Conservation (phyloP, 2,797 vertebrate species). For the Psittacula echo region DNA sequence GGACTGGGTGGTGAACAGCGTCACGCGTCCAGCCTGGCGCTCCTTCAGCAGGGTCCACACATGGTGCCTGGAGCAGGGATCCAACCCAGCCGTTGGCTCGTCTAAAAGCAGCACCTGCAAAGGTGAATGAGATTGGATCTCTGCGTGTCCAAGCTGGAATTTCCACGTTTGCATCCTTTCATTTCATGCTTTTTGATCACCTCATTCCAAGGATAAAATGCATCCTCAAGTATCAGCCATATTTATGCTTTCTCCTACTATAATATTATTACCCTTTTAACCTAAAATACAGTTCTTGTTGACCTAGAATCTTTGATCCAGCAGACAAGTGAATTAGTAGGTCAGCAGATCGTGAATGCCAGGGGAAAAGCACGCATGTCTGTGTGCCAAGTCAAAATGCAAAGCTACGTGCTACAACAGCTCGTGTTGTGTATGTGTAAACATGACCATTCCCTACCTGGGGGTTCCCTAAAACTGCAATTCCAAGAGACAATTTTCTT, state of each 20-base stretch:
- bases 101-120: constrained; percentile 89
- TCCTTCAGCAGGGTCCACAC: constrained; percentile 89
- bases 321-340: neutral
- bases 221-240: accelerated
- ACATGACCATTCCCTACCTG: constrained; percentile 72
- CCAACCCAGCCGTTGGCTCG: constrained; percentile 91
- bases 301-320: neutral
- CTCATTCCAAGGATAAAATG: neutral
- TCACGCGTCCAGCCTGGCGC: constrained; percentile 77
- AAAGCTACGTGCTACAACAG: accelerated
- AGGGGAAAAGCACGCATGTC: neutral
- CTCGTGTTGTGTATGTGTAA: accelerated
- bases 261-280: neutral
- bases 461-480: constrained; percentile 91
- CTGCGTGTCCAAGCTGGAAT: accelerated
- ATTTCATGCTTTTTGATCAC: neutral
- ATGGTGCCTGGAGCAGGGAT: constrained; percentile 88
- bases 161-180: accelerated
- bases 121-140: accelerated
- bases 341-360: neutral
- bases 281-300: neutral
- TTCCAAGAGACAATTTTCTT: constrained; percentile 90
- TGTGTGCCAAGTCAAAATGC: neutral
- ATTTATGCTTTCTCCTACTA: neutral
- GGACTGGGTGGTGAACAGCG: constrained; percentile 88